These are phyloP conservation scores for Glomeris marginata DNA, from an alignment of 2,888 invertebrate genomes.

Conservation along the genomic window DNA sequence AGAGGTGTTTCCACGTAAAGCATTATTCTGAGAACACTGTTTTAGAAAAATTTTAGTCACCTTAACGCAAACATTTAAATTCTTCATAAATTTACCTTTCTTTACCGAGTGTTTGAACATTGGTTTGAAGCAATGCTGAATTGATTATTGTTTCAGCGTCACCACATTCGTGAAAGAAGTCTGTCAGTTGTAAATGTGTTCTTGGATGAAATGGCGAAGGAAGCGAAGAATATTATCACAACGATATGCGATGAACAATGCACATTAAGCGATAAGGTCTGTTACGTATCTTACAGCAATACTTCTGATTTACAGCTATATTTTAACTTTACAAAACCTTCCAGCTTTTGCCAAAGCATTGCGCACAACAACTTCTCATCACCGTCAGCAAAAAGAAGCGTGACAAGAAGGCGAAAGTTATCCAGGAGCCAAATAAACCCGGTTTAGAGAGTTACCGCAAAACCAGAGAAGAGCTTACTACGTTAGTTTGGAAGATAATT, in stretches of 20 bases:
- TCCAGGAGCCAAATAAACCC: constrained; percentile 73
- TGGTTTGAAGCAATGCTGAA: background rate
- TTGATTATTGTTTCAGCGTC: constrained; percentile 38
- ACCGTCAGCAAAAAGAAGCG: constrained; percentile 64
- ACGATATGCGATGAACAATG: constrained; percentile 98
- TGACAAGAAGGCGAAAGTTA: constrained; percentile 58
- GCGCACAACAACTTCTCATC: constrained; percentile 77
- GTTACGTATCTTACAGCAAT: background rate
- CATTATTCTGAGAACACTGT: too few relatives aligned
- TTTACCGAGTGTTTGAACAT: constrained; percentile 2
- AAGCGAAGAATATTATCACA: constrained; percentile 95
- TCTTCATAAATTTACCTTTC: constrained; percentile 3
- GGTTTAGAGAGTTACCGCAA: constrained; percentile 92
- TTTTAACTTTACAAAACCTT: constrained; percentile 9
- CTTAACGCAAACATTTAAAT: background rate
- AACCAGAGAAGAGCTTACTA: constrained; percentile 88
- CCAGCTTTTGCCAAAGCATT: constrained; percentile 76
- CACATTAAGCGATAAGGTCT: constrained; percentile 76
- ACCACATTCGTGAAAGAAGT: constrained; percentile 88
- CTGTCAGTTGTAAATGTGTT: constrained; percentile 94
- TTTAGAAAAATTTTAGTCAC: background rate
- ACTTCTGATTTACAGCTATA: background rate
- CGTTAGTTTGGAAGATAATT: too few relatives aligned
- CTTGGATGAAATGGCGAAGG: constrained; percentile 97
- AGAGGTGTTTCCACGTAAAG: constrained; percentile 44